Evolutionary conservation across 2,888 invertebrate species (phyloP).

Genomic region (Nycteola revayana): DNA sequence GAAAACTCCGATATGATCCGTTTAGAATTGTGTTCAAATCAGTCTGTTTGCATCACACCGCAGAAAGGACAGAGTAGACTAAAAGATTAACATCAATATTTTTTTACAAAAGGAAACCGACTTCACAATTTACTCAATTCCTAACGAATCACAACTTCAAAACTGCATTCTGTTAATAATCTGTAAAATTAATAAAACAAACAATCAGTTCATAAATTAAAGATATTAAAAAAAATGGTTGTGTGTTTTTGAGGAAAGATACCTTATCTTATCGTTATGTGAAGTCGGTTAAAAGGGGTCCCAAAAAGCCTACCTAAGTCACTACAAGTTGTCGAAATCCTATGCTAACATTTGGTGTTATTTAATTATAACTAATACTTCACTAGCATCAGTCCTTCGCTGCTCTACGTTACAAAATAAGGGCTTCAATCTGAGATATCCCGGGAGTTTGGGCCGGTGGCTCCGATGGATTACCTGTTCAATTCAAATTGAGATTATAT

Average conservation of each 20-base stretch:
- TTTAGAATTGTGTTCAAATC: conserved; percentile 51
- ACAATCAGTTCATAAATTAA: too few relatives aligned
- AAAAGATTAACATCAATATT: conserved; percentile 34
- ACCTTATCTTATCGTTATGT: too few relatives aligned
- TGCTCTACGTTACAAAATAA: conserved; percentile 11
- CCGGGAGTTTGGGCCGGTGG: conserved; percentile 30
- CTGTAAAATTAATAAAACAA: too few relatives aligned
- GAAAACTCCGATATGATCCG: conserved; percentile 42
- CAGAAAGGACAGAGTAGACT: conserved; percentile 17
- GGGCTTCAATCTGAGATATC: conserved; percentile 10
- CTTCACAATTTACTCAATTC: too few relatives aligned
- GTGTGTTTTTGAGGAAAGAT: too few relatives aligned
- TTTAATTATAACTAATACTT: conserved; percentile 43
- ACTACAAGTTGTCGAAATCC: conserved; percentile 33
- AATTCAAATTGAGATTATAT: too few relatives aligned
- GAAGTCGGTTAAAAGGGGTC: too few relatives aligned
- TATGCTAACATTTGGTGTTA: conserved; percentile 47
- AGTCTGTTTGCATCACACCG: conserved; percentile 40
- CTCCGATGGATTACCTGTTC: too few relatives aligned
- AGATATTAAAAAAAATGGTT: too few relatives aligned
- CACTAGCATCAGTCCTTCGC: conserved; percentile 29
- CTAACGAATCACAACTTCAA: too few relatives aligned
- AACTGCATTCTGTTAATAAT: too few relatives aligned
- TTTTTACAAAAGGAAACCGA: too few relatives aligned
- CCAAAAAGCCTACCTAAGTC: conserved; percentile 42